Conservation (phyloP, 2,797 vertebrate genomes). For the Centroberyx gerrardi region DNA sequence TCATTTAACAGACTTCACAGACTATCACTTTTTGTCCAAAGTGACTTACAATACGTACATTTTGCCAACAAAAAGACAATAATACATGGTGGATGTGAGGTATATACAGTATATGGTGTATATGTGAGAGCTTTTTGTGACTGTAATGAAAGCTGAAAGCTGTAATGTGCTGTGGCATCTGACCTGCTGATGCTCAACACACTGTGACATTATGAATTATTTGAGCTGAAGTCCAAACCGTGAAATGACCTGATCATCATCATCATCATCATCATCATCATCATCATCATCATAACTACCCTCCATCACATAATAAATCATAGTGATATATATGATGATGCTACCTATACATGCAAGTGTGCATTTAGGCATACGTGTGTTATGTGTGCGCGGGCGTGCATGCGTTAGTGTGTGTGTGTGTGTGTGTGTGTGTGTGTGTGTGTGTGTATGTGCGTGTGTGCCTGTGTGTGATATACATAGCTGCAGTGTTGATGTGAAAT, state of each 20-base stretch:
- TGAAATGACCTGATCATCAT: slow-evolving; percentile 20
- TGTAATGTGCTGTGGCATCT: slow-evolving; percentile 15
- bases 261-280: slow-evolving; percentile 1
- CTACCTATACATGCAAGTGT: slow-evolving; percentile 29
- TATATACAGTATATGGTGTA: too few species aligned
- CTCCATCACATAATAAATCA: slow-evolving; percentile 55
- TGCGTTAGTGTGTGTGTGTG: slow-evolving; percentile 18
- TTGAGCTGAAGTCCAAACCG: slow-evolving; percentile 19
- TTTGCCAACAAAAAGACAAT: not conserved
- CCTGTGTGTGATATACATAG: slow-evolving; percentile 26
- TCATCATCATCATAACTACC: slow-evolving; percentile 4
- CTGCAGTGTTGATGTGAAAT: slow-evolving; percentile 79
- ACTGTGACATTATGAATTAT: slow-evolving; percentile 20
- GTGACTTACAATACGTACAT: too few species aligned
- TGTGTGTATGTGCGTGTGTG: slow-evolving; percentile 26
- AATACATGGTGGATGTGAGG: not conserved
- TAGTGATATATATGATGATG: slow-evolving; percentile 7
- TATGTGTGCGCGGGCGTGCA: not conserved
- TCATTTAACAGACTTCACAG: too few species aligned
- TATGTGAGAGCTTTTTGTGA: not conserved
- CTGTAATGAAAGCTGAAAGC: slow-evolving; percentile 1
- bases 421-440: slow-evolving; percentile 36
- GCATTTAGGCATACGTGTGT: slow-evolving; percentile 27
- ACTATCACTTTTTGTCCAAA: too few species aligned
- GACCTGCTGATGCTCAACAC: slow-evolving; percentile 4